Percentiles rank a stretch among this genome's conserved stretches.
phyloP scores from a whole-genome alignment of 2,113 vertebrate species.

The Mesembrinibis cayennensis region DNA sequence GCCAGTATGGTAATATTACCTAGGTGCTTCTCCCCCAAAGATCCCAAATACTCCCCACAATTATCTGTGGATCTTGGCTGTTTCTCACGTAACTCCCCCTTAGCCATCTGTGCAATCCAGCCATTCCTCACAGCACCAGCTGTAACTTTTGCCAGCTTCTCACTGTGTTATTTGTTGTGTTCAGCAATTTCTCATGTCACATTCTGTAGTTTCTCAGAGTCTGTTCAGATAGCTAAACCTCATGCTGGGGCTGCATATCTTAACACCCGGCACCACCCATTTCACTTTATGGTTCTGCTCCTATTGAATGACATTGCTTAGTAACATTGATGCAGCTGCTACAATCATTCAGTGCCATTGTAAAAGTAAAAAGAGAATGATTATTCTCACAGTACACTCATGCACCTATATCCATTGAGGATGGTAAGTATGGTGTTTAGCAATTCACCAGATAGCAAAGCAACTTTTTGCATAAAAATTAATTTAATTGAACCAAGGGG shows the following conservation, averaged over 20 bases:
- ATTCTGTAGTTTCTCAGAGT: neutral
- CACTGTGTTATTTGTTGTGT: constrained; percentile 16
- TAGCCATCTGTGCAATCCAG: constrained; percentile 13
- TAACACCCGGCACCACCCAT: neutral
- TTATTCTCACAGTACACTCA: neutral
- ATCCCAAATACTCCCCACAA: neutral
- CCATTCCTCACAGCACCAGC: neutral
- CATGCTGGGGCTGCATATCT: neutral
- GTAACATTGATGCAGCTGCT: neutral
- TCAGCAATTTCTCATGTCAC: constrained; percentile 4
- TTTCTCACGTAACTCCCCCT: neutral
- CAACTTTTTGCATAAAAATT: neutral
- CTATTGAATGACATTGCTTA: neutral
- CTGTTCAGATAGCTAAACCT: neutral
- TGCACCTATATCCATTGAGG: neutral
- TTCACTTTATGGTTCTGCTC: neutral
- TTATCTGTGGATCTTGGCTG: neutral
- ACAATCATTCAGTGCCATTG: neutral
- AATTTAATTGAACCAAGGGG: neutral
- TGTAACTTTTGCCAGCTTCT: constrained; percentile 18
- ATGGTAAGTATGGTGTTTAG: neutral
- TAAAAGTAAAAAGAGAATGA: neutral
- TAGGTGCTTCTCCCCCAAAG: neutral
- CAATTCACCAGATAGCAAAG: neutral
- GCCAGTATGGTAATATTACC: neutral